Base-by-base conservation (phyloP, 2,113 vertebrate genomes). In the Ornithorhynchus anatinus region DNA sequence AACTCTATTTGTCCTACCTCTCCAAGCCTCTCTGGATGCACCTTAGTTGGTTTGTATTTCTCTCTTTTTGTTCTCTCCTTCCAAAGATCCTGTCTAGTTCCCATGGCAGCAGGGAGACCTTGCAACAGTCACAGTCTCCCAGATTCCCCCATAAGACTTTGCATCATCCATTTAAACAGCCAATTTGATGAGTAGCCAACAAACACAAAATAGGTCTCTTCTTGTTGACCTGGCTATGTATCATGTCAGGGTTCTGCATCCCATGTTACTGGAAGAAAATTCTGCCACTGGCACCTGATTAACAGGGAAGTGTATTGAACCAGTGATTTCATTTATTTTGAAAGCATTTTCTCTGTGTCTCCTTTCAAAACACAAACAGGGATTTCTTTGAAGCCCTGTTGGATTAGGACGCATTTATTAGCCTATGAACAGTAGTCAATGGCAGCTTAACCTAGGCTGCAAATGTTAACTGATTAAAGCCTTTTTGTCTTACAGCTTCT, bases 221-320 rank as follows among this genome's bases (percentile, higher is more conserved):
- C 54, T 27, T 69, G 73, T 89, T 83, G 78, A 75, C 82, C 83
- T 80, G 75, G 75, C 66, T 85, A 79, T 77, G 58, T 32, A 39
- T n/a, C n/a, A 10, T 67, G 51, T 31, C 42, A 53, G 23, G 42
- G 44, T 53, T 51, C 38, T 4, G 2, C 47, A 22, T 17, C 10
- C 31, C 31, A 14, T 27, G 23, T 9, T 13, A 17, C 47, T 47
- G 25, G 47, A 32, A 52, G 32, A 68, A n/a, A n/a, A n/a, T 22
- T 43, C 65, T 15, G 31, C 39, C 54, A 56, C 7, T 10, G 20
- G 25, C 13, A 43, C 35, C 62, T 58, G 63, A 67, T 75, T 39
- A 86, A 36, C 23, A 72, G 2, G 25, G 25, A 27, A 50, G 25
- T 23, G 23, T 17, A 27, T 48, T 69, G n/a, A n/a, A n/a, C 59